Evolutionary conservation across 1,140 invertebrate species (phyloP), one percentile per base, ranked within the genome.

Genomic region (Aphelenchoides besseyi): DNA sequence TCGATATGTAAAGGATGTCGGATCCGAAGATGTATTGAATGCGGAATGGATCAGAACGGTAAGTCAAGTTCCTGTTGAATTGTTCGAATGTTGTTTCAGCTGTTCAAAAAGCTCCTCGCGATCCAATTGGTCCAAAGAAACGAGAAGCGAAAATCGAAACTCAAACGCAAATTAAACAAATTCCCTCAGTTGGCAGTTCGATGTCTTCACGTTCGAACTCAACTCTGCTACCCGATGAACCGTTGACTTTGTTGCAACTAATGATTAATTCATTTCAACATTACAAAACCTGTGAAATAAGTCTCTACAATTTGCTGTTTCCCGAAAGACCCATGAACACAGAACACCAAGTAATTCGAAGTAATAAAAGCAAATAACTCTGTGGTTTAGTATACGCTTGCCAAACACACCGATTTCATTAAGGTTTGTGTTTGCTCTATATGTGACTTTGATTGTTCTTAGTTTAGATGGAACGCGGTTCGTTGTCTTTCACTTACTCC

Each of bases 1-100:
- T 8, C 55, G 12, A 33, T 59, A 16, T 59, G 55, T 23, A 59
- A 59, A 59, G 55, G 55, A 28, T 59, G 55, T 33, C 55, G 55
- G 18, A 8, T 59, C 26, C 5, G 55, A 5, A 5, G 18, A 12
- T 59, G 55, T 18, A 28, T 59, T 12, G 18, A 28, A 28, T 28
- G 5, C 18, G 55, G 55, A 5, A 59, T 59, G 55, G 23, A 59
- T 28, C 26, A 5, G 5, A 33, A 59, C 16, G 5, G 18, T 48
- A 16, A 12, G 41, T 23, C 41, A 48, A 16, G 41, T 48, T 48
- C 41, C 41, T 48, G 12, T 48, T 48, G n/a, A n/a, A n/a, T n/a
- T n/a, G n/a, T n/a, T n/a, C n/a, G n/a, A n/a, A n/a, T n/a, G n/a
- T 48, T 48, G 41, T 23, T 48, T 48, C 41, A 48, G 41, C 41